Evolutionary conservation across 2,888 invertebrate species (phyloP).

Genomic region (Eilema caniola): DNA sequence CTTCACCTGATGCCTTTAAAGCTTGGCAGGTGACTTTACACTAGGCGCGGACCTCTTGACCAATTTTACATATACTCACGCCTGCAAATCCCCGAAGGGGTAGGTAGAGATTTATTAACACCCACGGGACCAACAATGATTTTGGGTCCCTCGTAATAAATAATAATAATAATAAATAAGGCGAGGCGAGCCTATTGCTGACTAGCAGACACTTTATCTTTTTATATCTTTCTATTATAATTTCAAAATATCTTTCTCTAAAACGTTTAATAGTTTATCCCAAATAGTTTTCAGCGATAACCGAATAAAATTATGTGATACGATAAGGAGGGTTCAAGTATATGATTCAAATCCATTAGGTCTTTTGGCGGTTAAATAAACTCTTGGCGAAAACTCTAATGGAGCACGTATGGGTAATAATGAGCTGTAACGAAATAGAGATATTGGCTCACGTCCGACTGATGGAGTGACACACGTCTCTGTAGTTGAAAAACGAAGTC

Average conservation of each 20-base stretch:
- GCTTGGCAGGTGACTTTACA: too few species aligned
- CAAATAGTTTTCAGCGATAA: neutral
- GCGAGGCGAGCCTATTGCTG: too few species aligned
- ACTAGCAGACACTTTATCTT: too few species aligned
- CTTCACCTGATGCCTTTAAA: too few species aligned
- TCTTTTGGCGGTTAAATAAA: slow-evolving; percentile 15
- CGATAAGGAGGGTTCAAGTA: neutral
- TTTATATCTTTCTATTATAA: neutral
- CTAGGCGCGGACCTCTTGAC: too few species aligned
- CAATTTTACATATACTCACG: too few species aligned
- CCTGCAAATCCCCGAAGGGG: too few species aligned
- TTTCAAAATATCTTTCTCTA: neutral
- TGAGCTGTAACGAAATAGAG: slow-evolving; percentile 33
- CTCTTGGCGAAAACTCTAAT: slow-evolving; percentile 29
- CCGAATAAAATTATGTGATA: neutral
- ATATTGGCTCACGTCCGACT: slow-evolving; percentile 50
- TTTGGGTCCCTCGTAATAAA: too few species aligned
- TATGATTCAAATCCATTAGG: neutral
- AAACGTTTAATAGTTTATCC: neutral
- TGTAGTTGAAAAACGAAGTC: slow-evolving; percentile 20
- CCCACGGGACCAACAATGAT: too few species aligned
- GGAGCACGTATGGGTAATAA: slow-evolving; percentile 38
- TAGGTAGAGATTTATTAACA: too few species aligned
- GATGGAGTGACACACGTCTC: slow-evolving; percentile 42
- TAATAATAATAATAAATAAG: too few species aligned